Evolutionary conservation across 2,113 vertebrate species (phyloP).

Genomic region (Puffinus mauretanicus): DNA sequence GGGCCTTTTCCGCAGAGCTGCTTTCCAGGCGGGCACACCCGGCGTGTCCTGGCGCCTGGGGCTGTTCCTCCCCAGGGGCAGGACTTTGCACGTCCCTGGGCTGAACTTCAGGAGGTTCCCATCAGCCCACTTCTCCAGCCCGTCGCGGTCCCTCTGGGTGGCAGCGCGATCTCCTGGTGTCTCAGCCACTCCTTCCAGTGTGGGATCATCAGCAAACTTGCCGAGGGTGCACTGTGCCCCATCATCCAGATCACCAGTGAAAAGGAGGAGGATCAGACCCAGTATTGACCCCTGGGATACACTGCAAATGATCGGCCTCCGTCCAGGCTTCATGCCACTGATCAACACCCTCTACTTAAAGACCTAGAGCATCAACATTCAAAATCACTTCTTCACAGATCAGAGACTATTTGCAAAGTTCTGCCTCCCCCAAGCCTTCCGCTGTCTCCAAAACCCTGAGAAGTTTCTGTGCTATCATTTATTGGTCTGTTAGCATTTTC

Average conservation of each 20-base stretch:
- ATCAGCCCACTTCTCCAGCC: not conserved
- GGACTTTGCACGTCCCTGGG: not conserved
- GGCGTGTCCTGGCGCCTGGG: not conserved
- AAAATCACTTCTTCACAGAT: not conserved
- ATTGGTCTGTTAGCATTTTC: not conserved
- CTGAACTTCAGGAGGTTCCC: not conserved
- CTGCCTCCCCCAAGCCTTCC: not conserved
- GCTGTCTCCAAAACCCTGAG: not conserved
- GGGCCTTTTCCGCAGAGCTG: not conserved
- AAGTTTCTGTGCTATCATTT: not conserved
- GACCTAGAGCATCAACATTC: not conserved
- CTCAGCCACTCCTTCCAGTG: not conserved
- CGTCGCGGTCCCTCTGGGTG: not conserved
- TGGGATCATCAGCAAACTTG: not conserved
- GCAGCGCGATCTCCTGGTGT: fast-evolving
- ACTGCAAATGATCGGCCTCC: not conserved
- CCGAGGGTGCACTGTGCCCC: not conserved
- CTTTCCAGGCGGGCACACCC: not conserved
- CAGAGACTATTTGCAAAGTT: not conserved
- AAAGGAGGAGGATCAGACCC: not conserved
- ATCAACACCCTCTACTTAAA: not conserved
- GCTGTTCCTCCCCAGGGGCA: not conserved
- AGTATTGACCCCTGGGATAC: not conserved
- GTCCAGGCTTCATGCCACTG: not conserved
- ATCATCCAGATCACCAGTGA: not conserved